Base-by-base conservation (phyloP, 1,140 invertebrate species). In the Cydia fagiglandana region DNA sequence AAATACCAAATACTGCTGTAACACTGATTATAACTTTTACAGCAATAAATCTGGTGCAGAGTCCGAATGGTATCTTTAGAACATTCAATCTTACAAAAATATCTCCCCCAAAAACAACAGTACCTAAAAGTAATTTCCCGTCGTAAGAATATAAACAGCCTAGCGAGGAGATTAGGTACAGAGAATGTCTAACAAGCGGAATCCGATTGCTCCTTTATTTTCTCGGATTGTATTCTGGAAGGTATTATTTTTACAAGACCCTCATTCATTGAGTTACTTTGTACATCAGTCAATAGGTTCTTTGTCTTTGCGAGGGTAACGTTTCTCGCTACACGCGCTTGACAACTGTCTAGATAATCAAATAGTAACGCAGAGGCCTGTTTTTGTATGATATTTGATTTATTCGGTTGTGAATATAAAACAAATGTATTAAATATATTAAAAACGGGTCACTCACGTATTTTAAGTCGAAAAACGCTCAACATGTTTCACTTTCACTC, bases 101-200 rank as follows among this genome's bases (percentile, higher is more conserved):
- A 61, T 24, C 7, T 7, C n/a, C 24, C 17, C 56, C 66, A 34
- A 41, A 70, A 68, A 38, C 64, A 68, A 41, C 34, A 70, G 66
- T 41, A 34, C 34, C 3, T 34, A 47, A n/a, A 68, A 68, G 64
- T 34, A 70, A 70, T 70, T 70, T 70, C 66, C 66, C 66, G 34
- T 5, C 30, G 24, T 17, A 70, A 34, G 34, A 70, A 70, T 20
- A 70, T 70, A 70, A 70, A 70, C 34, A 70, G 38, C 66, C 30
- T 15, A 66, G 66, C 56, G 56, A 61, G 30, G 64, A 68, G 66
- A 70, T 70, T 70, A n/a, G n/a, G n/a, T n/a, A 70, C 66, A 70
- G 34, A 13, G 66, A 70, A 38, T 70, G 66, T 41, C 9, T 70
- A 70, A 70, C 66, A 70, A 70, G 34, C 66, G 34, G 66, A 70